A percentile compares a stretch with the other conserved stretches of the same genome.
phyloP scores from a whole-genome alignment of 1,140 invertebrate genomes.

The Monochamus saltuarius region DNA sequence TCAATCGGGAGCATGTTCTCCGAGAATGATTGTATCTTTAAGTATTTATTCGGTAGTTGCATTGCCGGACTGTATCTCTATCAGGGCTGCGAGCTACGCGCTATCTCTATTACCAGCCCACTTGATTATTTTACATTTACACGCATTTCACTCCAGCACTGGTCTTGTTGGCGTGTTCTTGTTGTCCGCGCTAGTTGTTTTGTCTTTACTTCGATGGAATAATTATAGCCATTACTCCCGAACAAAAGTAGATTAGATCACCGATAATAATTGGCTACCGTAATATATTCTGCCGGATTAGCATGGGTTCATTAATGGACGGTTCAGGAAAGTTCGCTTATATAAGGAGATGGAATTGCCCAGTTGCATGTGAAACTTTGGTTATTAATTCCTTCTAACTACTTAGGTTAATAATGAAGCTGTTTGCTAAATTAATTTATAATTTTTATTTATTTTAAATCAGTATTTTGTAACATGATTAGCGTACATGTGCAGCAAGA shows the following conservation, averaged over 20 bases:
- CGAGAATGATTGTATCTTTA: constrained; percentile 41
- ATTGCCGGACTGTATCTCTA: constrained; percentile 40
- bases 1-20: constrained; percentile 45
- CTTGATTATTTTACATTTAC: constrained; percentile 48
- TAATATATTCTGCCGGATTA: constrained; percentile 25
- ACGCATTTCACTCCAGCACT: constrained; percentile 38
- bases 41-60: constrained; percentile 50
- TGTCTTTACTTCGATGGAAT: constrained; percentile 31
- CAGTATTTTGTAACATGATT: too few relatives aligned
- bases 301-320: too few relatives aligned
- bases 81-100: constrained; percentile 39
- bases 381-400: too few relatives aligned
- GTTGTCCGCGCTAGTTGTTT: constrained; percentile 22
- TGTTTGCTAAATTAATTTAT: too few relatives aligned
- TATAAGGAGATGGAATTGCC: too few relatives aligned
- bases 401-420: too few relatives aligned
- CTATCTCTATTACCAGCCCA: constrained; percentile 46
- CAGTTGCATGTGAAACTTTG: too few relatives aligned
- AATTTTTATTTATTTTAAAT: too few relatives aligned
- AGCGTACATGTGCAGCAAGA: too few relatives aligned
- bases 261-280: constrained; percentile 39
- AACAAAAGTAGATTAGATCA: constrained; percentile 43
- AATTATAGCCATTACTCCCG: constrained; percentile 40
- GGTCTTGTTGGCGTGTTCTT: constrained; percentile 26
- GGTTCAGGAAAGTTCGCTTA: too few relatives aligned